Percentiles rank a stretch among this genome's conserved stretches.
Evolutionary conservation across 2,113 vertebrate species (phyloP).

Genomic region (Canis aureus): DNA sequence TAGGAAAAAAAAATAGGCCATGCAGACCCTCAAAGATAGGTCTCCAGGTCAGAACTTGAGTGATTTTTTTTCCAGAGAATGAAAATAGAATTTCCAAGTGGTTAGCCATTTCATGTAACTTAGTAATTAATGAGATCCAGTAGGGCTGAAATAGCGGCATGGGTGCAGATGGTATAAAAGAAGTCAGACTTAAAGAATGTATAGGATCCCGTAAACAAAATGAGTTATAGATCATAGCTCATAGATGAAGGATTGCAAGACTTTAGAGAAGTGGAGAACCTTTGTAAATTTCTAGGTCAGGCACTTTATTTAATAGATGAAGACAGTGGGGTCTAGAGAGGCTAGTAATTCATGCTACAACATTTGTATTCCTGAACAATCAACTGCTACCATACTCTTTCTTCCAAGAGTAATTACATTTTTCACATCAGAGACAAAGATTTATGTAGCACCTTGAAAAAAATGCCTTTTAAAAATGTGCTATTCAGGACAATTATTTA

Average conservation of each 20-base stretch:
- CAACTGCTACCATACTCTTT: conserved; percentile 57
- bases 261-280: not conserved
- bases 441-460: conserved; percentile 74
- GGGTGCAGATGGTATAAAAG: not conserved
- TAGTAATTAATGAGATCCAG: not conserved
- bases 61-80: not conserved
- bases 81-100: not conserved
- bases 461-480: conserved; percentile 71
- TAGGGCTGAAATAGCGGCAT: not conserved
- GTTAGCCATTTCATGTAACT: not conserved
- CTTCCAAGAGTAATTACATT: conserved; percentile 72
- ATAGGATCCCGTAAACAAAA: not conserved
- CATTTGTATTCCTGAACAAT: conserved; percentile 54
- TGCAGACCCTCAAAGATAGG: not conserved
- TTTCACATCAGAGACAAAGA: conserved; percentile 74
- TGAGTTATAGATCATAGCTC: not conserved
- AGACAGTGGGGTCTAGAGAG: not conserved
- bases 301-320: conserved; percentile 30
- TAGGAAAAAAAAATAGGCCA: not conserved
- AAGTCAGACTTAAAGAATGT: not conserved
- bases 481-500: conserved; percentile 76
- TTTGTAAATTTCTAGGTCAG: conserved; percentile 44
- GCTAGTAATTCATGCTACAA: not conserved
- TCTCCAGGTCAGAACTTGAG: conserved; percentile 20
- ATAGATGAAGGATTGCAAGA: not conserved